phyloP scores from a whole-genome alignment of 2,888 invertebrate species.

The Sturmia bella region DNA sequence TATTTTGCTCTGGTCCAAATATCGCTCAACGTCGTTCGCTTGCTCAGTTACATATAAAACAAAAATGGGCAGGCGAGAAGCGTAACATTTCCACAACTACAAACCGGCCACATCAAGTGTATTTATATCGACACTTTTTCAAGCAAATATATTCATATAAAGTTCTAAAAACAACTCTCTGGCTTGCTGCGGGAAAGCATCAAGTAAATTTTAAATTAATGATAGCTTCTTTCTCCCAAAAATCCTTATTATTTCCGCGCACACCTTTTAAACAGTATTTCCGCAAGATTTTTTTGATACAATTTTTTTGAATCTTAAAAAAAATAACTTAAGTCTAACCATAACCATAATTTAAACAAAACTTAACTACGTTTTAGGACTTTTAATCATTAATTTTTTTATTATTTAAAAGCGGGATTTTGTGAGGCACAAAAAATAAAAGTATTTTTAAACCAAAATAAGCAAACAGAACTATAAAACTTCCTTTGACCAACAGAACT shows the following conservation, averaged over 20 bases:
- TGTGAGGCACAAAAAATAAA: not conserved
- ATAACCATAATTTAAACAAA: constrained; percentile 29
- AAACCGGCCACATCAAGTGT: too few species aligned
- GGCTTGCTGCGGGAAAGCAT: too few species aligned
- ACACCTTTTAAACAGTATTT: constrained; percentile 10
- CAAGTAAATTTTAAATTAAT: too few species aligned
- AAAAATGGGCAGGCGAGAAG: too few species aligned
- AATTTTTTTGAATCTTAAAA: constrained; percentile 44
- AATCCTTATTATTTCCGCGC: not conserved
- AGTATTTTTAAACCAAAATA: not conserved
- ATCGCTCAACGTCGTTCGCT: too few species aligned
- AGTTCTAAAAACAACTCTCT: too few species aligned
- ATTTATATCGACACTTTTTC: too few species aligned
- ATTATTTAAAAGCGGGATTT: constrained; percentile 3
- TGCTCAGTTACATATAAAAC: too few species aligned
- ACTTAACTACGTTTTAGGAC: constrained; percentile 30
- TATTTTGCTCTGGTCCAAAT: too few species aligned
- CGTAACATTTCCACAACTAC: too few species aligned
- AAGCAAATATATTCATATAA: too few species aligned
- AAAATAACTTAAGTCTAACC: constrained; percentile 60
- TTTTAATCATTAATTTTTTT: constrained; percentile 4
- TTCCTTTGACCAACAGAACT: constrained; percentile 16
- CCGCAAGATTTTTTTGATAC: constrained; percentile 14
- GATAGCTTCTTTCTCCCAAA: too few species aligned
- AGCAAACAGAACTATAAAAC: constrained; percentile 13